These are phyloP conservation scores for Cynocephalus volans DNA, from an alignment of 2,113 vertebrate species.

Conservation along the genomic window DNA sequence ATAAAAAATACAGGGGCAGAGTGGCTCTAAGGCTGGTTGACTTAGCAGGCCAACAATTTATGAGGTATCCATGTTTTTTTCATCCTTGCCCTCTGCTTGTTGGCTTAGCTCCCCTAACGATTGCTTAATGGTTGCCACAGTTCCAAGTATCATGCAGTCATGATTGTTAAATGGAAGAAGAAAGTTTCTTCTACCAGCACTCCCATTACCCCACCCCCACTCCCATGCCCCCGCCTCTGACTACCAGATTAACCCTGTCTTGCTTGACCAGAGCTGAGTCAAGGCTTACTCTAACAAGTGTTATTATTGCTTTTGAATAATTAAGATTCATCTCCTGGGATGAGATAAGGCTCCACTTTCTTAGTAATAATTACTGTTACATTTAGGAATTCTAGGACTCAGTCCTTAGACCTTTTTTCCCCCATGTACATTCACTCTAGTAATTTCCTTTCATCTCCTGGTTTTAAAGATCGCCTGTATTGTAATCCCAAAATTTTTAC, in stretches of 20 bases:
- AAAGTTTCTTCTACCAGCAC: neutral
- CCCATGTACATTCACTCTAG: neutral
- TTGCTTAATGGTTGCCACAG: slow-evolving; percentile 17
- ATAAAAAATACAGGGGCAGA: neutral
- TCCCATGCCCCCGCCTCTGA: neutral
- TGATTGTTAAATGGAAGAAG: slow-evolving; percentile 16
- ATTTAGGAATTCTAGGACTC: slow-evolving; percentile 11
- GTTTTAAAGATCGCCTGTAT: slow-evolving; percentile 8
- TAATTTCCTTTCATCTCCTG: neutral
- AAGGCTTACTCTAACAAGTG: slow-evolving; percentile 22
- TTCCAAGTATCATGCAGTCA: neutral
- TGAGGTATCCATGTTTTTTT: neutral
- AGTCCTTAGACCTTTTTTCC: neutral
- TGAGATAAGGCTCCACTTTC: neutral
- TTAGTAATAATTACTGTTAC: slow-evolving; percentile 15
- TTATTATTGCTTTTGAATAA: slow-evolving; percentile 59
- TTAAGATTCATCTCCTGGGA: slow-evolving; percentile 15
- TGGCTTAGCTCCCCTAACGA: slow-evolving; percentile 7
- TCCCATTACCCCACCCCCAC: neutral
- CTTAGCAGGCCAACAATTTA: neutral
- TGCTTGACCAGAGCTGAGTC: neutral
- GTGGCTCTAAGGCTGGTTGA: neutral
- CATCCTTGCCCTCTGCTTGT: neutral
- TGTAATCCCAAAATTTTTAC: neutral
- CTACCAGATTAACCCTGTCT: neutral